Percentiles rank a stretch among this genome's conserved stretches.
phyloP scores from a whole-genome alignment of 2,113 vertebrate species.

The Dasyprocta punctata region DNA sequence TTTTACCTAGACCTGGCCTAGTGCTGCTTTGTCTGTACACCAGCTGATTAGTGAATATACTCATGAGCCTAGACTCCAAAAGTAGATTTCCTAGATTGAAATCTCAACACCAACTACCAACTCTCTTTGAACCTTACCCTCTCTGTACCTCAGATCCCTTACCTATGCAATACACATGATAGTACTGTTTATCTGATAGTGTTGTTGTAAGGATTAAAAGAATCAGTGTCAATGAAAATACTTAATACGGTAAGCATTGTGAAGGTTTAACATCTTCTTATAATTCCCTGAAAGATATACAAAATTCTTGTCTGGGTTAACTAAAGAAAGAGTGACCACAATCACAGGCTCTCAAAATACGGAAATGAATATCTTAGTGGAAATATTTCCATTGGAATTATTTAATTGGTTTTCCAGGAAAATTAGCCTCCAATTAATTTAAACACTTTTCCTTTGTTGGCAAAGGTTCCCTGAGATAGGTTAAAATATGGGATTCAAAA shows the following conservation, averaged over 20 bases:
- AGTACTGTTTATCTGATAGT: background rate
- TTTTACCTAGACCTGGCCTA: background rate
- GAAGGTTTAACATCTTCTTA: background rate
- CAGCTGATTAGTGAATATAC: background rate
- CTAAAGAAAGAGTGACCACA: background rate
- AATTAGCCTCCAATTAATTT: conserved; percentile 21
- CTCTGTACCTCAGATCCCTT: background rate
- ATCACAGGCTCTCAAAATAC: background rate
- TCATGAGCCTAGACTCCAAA: background rate
- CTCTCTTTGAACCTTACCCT: background rate
- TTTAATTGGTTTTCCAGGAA: background rate
- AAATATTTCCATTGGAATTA: conserved; percentile 39
- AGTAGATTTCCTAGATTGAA: background rate
- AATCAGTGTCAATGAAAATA: background rate
- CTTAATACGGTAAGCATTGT: background rate
- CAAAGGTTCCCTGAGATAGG: background rate
- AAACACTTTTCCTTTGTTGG: conserved; percentile 36
- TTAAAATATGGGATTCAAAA: background rate
- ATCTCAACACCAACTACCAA: background rate
- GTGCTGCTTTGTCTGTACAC: background rate
- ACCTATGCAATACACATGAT: background rate
- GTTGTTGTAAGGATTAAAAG: background rate
- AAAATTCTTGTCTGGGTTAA: background rate
- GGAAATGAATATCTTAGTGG: background rate
- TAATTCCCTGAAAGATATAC: background rate